Evolutionary conservation across 1,140 invertebrate genomes (phyloP).

Genomic region (Plutomurus gul): DNA sequence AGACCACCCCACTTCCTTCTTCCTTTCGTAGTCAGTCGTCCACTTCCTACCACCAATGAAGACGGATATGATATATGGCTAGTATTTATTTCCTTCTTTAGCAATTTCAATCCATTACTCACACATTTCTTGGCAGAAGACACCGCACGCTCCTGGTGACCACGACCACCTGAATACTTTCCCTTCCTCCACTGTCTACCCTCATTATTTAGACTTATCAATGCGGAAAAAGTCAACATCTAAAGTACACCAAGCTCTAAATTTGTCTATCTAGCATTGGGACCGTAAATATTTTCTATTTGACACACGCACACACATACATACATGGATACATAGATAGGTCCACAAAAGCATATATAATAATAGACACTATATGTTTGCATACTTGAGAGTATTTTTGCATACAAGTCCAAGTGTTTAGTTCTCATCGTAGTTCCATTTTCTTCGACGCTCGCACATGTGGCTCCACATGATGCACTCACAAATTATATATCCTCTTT

Average conservation of each 20-base stretch:
- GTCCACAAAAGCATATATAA: too few relatives aligned
- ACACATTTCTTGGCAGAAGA: background rate
- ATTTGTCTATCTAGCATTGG: background rate
- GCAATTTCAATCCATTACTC: background rate
- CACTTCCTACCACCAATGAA: background rate
- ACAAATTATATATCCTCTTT: too few relatives aligned
- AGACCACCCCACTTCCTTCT: background rate
- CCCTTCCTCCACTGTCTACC: background rate
- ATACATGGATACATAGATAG: background rate
- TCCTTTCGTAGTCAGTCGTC: background rate
- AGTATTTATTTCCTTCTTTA: background rate
- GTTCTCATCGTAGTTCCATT: too few relatives aligned
- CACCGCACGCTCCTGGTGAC: background rate
- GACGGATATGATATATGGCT: background rate
- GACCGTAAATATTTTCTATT: background rate
- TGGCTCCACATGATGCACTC: too few relatives aligned
- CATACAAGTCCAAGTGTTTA: too few relatives aligned
- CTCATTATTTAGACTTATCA: too few relatives aligned
- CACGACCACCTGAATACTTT: background rate
- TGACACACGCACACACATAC: background rate
- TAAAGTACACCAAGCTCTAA: too few relatives aligned
- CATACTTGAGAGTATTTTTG: too few relatives aligned
- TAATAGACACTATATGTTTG: too few relatives aligned
- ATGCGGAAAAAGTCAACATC: too few relatives aligned
- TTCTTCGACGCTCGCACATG: too few relatives aligned